Conservation (phyloP, 1,140 invertebrate species). For the Sesamia nonagrioides region DNA sequence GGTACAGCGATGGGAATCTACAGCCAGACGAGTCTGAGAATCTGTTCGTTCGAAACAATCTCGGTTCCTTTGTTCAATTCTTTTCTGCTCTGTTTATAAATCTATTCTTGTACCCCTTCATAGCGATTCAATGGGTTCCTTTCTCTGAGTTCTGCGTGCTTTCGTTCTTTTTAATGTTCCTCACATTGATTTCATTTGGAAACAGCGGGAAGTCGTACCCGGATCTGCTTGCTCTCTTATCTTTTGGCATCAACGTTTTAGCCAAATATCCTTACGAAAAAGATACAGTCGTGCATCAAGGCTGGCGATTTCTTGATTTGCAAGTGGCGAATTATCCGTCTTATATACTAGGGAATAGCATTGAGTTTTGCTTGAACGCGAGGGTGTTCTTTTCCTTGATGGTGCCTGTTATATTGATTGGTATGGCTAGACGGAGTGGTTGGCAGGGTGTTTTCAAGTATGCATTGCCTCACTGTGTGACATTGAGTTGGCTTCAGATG, state of each 20-base stretch:
- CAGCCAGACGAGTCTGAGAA: constrained; percentile 93
- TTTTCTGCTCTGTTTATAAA: constrained; percentile 92
- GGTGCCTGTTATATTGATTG: constrained; percentile 91
- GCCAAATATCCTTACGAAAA: constrained; percentile 95
- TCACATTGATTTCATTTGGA: constrained; percentile 92
- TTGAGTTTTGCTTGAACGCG: constrained; percentile 95
- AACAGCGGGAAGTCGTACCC: constrained; percentile 87
- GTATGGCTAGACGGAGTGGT: constrained; percentile 91
- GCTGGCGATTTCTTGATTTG: constrained; percentile 93
- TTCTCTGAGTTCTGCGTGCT: constrained; percentile 94
- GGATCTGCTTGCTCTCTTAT: constrained; percentile 92
- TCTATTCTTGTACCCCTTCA: constrained; percentile 92
- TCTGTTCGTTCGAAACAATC: constrained; percentile 93
- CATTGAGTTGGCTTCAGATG: constrained; percentile 95
- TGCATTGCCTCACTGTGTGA: constrained; percentile 94
- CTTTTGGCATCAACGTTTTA: constrained; percentile 93
- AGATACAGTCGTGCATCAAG: constrained; percentile 92
- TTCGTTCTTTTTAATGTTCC: constrained; percentile 91
- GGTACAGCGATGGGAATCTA: constrained; percentile 90
- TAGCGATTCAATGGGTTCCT: constrained; percentile 92
- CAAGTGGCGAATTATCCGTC: constrained; percentile 94
- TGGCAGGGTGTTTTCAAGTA: constrained; percentile 94
- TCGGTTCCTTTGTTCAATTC: constrained; percentile 93
- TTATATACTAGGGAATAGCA: constrained; percentile 93
- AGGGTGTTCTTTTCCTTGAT: constrained; percentile 92